Percentiles rank a stretch among this genome's conserved stretches.
These are phyloP conservation scores for Bursaphelenchus mucronatus DNA, from an alignment of 1,140 invertebrate species.

Conservation along the genomic window DNA sequence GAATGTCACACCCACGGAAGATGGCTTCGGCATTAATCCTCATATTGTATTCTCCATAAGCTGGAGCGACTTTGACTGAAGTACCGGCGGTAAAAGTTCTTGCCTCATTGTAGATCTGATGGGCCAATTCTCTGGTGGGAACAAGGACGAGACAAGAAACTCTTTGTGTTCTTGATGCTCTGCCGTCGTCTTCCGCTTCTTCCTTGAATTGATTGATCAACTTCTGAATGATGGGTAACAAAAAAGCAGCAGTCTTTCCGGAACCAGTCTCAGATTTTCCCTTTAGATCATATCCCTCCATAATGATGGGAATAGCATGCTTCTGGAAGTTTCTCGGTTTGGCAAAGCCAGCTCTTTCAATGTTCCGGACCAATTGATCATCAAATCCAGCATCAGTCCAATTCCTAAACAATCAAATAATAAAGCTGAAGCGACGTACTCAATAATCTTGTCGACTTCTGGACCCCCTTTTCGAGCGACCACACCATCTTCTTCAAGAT, in stretches of 20 bases:
- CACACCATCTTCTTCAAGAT: too few species aligned
- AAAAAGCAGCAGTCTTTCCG: conserved; percentile 79
- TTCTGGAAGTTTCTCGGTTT: conserved; percentile 31
- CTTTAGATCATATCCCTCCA: conserved; percentile 34
- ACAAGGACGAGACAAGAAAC: conserved; percentile 72
- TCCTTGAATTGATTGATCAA: conserved; percentile 68
- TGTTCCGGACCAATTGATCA: neutral
- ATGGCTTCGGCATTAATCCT: conserved; percentile 18
- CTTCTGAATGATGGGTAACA: conserved; percentile 69
- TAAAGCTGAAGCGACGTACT: too few species aligned
- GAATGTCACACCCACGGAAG: conserved; percentile 21
- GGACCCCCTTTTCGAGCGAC: too few species aligned
- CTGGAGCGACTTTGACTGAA: conserved; percentile 22
- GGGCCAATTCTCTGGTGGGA: conserved; percentile 83
- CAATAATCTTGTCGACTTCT: too few species aligned
- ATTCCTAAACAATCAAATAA: neutral
- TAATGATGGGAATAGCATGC: conserved; percentile 25
- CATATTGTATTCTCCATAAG: conserved; percentile 24
- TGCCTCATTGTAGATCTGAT: conserved; percentile 69
- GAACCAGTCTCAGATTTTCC: conserved; percentile 70
- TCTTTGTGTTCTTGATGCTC: conserved; percentile 9
- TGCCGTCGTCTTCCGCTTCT: conserved; percentile 63
- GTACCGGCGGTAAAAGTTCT: conserved; percentile 29
- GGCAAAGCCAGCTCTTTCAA: neutral
- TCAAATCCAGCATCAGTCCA: conserved; percentile 7